Base-by-base conservation (phyloP, 37 sponge, comb jelly and placozoan genomes). In the Aphrocallistes beatrix region DNA sequence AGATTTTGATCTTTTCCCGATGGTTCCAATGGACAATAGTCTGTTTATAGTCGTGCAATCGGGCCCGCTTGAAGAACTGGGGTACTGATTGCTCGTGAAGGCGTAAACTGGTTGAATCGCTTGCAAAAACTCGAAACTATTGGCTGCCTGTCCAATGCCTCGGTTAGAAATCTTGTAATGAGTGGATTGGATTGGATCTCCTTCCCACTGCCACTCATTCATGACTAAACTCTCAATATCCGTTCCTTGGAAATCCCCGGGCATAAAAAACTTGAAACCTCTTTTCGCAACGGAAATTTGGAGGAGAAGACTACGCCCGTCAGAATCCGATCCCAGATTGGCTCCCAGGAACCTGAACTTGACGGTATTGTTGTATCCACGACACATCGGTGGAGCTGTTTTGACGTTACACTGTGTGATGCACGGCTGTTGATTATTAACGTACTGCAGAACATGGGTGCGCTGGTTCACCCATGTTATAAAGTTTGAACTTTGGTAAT, bases 321-420 rank as follows among this genome's bases (percentile, higher is more conserved):
- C 75, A 8, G 75, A 19, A 60, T 60, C 75, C 21, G 75, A 60
- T 60, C 75, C 75, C 8, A 60, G 21, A 60, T 60, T 60, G 1
- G 75, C 75, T 1, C 75, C 75, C n/a, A 60, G n/a, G n/a, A 60
- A 60, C 34, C 75, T 60, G 75, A 60, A 60, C n/a, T 60, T 60
- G 8, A 60, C 17, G 6, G 75, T 60, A 6, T 30, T 30, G 21
- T 60, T 60, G 3, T 28, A 25, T 6, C 75, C 75, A 3, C n/a
- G 75, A 60, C 75, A 60, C 75, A 32, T 21, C 1, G 75, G 75
- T 3, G 75, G 75, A 60, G 10, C 75, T 60, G 75, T 60, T 28
- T 60, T 60, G n/a, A n/a, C n/a, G n/a, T n/a, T n/a, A 60, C 75
- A 60, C 10, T 60, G 10, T 32, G 75, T 60, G 8, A 60, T 60